Conservation (phyloP, 2,888 invertebrate genomes). For the Morpho deidamia region DNA sequence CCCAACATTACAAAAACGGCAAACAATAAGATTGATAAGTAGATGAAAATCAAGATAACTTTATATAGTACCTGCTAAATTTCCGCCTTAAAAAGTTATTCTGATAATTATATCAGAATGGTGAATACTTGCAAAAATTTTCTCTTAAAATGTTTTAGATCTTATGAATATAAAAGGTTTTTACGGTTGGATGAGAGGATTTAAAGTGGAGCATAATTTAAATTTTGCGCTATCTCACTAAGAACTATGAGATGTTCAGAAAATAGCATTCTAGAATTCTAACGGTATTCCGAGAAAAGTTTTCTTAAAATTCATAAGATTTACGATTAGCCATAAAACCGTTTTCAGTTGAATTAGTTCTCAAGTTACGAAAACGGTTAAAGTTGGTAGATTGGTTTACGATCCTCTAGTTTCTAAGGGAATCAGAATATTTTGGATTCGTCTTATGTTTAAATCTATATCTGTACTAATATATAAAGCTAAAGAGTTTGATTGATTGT, state of each 20-base stretch:
- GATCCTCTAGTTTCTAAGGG: slow-evolving; percentile 19
- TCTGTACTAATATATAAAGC: no score
- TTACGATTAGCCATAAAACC: slow-evolving; percentile 59
- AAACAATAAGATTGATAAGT: no score
- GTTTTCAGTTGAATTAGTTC: slow-evolving; percentile 56
- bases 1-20: no score
- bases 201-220: slow-evolving; percentile 7
- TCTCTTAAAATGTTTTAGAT: neutral
- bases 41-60: no score
- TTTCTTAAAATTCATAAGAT: slow-evolving; percentile 44
- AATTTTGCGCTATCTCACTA: neutral
- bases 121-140: no score
- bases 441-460: no score
- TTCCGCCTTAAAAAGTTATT: no score
- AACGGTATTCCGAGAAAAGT: slow-evolving; percentile 21
- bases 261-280: slow-evolving; percentile 18
- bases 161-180: slow-evolving; percentile 6
- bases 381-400: slow-evolving; percentile 38
- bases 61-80: no score
- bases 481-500: no score
- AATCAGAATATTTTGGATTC: no score
- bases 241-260: slow-evolving; percentile 13
- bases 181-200: slow-evolving; percentile 2
- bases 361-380: slow-evolving; percentile 55
- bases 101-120: no score